Evolutionary conservation across 2,797 vertebrate species (phyloP), one percentile per base, ranked within the genome.

Genomic region (Tokudaia muenninki): DNA sequence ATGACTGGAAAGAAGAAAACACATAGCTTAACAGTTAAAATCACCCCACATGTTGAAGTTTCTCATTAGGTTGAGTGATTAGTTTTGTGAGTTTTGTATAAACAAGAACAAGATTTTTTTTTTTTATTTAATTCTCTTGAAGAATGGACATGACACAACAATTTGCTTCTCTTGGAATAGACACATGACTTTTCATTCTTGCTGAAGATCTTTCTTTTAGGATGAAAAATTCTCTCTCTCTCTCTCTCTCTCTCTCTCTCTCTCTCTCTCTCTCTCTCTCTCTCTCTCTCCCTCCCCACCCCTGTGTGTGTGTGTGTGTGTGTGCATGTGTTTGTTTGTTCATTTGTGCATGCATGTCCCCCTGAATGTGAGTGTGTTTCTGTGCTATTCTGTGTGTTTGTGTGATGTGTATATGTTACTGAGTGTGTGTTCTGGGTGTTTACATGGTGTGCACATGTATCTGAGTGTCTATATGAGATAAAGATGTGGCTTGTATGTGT

Each of bases 161-260:
- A 63, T 96, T 92, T 96, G 37, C 22, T 22, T 97, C 29, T 92
- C 44, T 92, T 92, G 44, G 16, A 96, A 97, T 96, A 95, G 95
- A 95, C 86, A 44, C 5, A 34, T 96, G 91, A 97, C 10, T 47
- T 95, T 97, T 94, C 47, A 89, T 96, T 92, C 67, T 93, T 97
- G 22, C 67, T 95, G 74, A 97, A 87, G 91, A 26, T n/a, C n/a
- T n/a, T n/a, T 74, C 80, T 87, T 92, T 65, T 81, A 94, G 44
- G 4, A 94, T 96, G 77, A 94, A 52, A 95, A 74, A 77, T 37
- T 93, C 26, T 94, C 3, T 63, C 61, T 63, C 61, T 29, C 9
- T 63, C 24, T 63, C 61, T 29, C 10, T 63, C 24, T 63, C 92
- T 96, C 84, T 91, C 61, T 63, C 24, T 47, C 26, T 29, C 9